Evolutionary conservation across 2,888 invertebrate species (phyloP).

Genomic region (Yponomeuta malinellus): DNA sequence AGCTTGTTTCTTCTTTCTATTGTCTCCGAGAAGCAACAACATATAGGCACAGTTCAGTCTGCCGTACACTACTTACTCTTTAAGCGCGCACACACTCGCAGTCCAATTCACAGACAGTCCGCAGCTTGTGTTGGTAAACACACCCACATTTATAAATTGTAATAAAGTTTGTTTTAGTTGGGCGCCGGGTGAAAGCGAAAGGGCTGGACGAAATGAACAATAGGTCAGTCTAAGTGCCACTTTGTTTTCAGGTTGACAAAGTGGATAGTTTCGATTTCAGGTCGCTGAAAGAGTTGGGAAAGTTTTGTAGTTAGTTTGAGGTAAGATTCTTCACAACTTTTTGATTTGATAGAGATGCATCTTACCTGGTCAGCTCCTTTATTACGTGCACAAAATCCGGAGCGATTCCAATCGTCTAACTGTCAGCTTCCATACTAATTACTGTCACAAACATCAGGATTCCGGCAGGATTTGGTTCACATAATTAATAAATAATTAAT

Average conservation of each 20-base stretch:
- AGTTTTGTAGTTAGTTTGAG: background rate
- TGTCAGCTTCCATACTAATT: too few relatives aligned
- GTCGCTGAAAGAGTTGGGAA: background rate
- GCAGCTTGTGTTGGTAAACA: conserved; percentile 22
- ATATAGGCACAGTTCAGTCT: background rate
- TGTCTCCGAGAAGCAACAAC: background rate
- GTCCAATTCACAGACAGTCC: conserved; percentile 8
- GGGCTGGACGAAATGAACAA: conserved; percentile 30
- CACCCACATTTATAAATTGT: conserved; percentile 66
- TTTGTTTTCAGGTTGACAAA: conserved; percentile 1
- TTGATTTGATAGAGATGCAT: too few relatives aligned
- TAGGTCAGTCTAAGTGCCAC: conserved; percentile 9
- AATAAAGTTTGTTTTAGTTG: conserved; percentile 75
- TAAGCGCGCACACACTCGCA: conserved; percentile 63
- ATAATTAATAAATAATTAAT: too few relatives aligned
- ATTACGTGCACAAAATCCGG: too few relatives aligned
- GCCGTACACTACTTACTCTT: conserved; percentile 32
- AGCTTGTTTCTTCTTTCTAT: background rate
- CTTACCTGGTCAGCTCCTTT: too few relatives aligned
- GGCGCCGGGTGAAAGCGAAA: conserved; percentile 70
- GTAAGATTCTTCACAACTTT: too few relatives aligned
- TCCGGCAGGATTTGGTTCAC: too few relatives aligned
- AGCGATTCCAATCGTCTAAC: too few relatives aligned
- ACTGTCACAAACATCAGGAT: too few relatives aligned
- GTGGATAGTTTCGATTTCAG: background rate